Evolutionary conservation across 2,797 vertebrate species (phyloP).

Genomic region (Pygocentrus nattereri): DNA sequence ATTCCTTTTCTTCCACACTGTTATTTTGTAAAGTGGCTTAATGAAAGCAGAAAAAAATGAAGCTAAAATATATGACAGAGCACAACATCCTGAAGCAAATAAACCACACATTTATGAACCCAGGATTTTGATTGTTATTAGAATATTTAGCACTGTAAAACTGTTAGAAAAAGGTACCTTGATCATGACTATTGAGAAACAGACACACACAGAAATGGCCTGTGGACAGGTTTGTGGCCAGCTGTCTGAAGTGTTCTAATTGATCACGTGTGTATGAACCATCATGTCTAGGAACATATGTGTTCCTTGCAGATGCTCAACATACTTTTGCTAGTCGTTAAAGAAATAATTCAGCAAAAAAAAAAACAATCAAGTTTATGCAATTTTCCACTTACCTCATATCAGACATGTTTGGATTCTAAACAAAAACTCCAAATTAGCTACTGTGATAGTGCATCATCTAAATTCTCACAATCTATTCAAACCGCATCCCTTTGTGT

Average conservation of each 20-base stretch:
- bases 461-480: too few species aligned
- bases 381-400: too few species aligned
- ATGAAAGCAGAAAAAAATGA: background rate
- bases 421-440: too few species aligned
- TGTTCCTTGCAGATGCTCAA: conserved; percentile 20
- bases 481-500: too few species aligned
- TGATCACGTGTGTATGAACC: conserved; percentile 24
- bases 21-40: background rate
- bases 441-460: too few species aligned
- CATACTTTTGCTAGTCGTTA: conserved; percentile 15
- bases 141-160: conserved; percentile 1
- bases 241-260: conserved; percentile 49
- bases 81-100: conserved; percentile 4
- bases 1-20: background rate
- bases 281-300: conserved; percentile 5
- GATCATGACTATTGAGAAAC: background rate
- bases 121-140: conserved; percentile 13
- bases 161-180: background rate
- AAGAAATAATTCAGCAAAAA: background rate
- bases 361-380: too few species aligned
- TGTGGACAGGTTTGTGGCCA: conserved; percentile 19
- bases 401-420: too few species aligned
- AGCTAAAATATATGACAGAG: background rate
- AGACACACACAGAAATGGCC: background rate
- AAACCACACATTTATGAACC: background rate